These are phyloP conservation scores for Melitaea cinxia DNA, from an alignment of 1,140 invertebrate genomes.

Conservation along the genomic window DNA sequence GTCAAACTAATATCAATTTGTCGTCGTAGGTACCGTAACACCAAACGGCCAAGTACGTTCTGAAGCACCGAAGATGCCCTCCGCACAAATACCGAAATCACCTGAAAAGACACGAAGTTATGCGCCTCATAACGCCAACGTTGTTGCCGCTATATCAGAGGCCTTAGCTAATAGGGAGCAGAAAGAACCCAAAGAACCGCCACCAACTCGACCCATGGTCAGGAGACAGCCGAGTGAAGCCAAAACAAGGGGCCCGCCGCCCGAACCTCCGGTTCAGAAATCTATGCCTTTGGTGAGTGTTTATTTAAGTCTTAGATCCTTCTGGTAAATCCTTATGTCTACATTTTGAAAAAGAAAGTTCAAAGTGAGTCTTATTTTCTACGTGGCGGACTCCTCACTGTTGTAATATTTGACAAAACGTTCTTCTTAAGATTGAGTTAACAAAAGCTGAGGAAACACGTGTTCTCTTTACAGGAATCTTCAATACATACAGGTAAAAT, in stretches of 20 bases:
- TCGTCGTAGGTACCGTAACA: slow-evolving; percentile 49
- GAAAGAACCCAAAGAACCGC: slow-evolving; percentile 45
- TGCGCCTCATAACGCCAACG: slow-evolving; percentile 49
- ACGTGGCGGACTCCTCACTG: no score
- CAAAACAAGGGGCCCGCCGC: slow-evolving; percentile 67
- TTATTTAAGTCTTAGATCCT: neutral
- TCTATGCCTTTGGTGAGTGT: slow-evolving; percentile 75
- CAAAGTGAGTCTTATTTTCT: no score
- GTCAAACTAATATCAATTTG: neutral
- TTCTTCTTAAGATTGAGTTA: no score
- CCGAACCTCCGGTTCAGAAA: slow-evolving; percentile 71
- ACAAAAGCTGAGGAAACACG: no score
- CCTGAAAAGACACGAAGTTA: slow-evolving; percentile 58
- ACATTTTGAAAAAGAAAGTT: no score
- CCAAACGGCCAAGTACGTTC: slow-evolving; percentile 65
- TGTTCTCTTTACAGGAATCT: no score
- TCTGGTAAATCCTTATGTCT: no score
- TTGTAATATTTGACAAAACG: no score
- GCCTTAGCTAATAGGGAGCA: slow-evolving; percentile 56
- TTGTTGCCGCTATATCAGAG: slow-evolving; percentile 67
- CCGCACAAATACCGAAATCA: slow-evolving; percentile 46
- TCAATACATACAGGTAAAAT: no score
- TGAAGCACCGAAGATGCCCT: slow-evolving; percentile 60
- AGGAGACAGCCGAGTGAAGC: slow-evolving; percentile 66
- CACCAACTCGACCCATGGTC: slow-evolving; percentile 50